Evolutionary conservation across 2,888 invertebrate species (phyloP), one percentile per base, ranked within the genome.

Genomic region (Metellina segmentata): DNA sequence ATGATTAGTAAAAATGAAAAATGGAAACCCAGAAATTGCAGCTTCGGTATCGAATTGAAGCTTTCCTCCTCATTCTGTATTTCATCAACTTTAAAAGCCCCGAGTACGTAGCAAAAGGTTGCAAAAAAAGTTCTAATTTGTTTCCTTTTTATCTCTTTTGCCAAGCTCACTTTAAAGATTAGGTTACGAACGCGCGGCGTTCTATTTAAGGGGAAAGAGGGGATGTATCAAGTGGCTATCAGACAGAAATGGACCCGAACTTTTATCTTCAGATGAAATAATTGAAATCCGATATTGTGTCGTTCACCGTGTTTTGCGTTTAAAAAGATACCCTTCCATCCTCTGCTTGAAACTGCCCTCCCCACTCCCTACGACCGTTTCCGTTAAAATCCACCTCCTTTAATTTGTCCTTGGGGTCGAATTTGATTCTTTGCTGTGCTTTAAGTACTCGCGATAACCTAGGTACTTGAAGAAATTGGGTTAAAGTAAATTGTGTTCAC

Each of bases 351-450:
- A 61, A 61, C 85, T 61, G 74, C 79, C 16, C 61, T 51, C 78
- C 52, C 52, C 53, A 61, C 82, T 69, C 48, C n/a, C n/a, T n/a
- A n/a, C 49, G 69, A 19, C 20, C 49, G 51, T 72, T 79, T 34
- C 79, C 81, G 61, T 81, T 52, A 81, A 61, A 81, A 81, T 75
- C 52, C 61, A 48, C 61, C n/a, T 61, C 75, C 72, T 81, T 88
- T 88, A 88, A 88, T 88, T 88, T 69, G 53, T 88, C 88, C 88
- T 88, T 72, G 49, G 88, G 88, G 88, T 81, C 88, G 61, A 74
- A 88, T 88, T 88, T 69, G 88, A 88, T 72, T 81, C 74, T 81
- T 81, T 81, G 81, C 81, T 81, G 81, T 75, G 75, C 61, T 75
- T 81, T 88, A 88, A 88, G 81, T 74, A 81, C 81, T 81, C 49